Base-by-base conservation (phyloP, 2,888 invertebrate genomes). In the Tetramorium bicarinatum region DNA sequence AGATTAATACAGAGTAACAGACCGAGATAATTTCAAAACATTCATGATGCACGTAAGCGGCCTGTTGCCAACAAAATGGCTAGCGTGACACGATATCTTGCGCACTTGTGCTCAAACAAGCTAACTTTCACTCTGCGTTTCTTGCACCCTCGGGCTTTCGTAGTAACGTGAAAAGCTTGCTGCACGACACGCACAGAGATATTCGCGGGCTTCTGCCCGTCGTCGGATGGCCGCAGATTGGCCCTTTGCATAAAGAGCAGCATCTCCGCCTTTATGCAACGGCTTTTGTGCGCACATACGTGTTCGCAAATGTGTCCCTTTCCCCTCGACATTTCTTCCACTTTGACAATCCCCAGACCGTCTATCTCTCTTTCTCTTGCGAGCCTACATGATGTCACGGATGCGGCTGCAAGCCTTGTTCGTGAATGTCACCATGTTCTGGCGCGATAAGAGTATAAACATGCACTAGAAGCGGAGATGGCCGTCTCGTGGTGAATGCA, bases 251-350 rank as follows among this genome's bases (percentile, higher is more conserved):
- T 81, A 89, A 90, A 87, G 84, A 85, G 87, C 79, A 89, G 88
- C 90, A 88, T 91, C 91, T 89, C 91, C 87, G 79, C 87, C 81
- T 87, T 85, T 86, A 84, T 85, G 88, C 90, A 91, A 89, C 87
- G 89, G 90, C 91, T 91, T 91, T 93, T 92, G 91, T 91, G 86
- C 82, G 86, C 85, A 67, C 84, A 87, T 85, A 82, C 84, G 88
- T 15, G 9, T 88, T 49, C 72, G 52, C 74, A 64, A 79, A 84
- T 84, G 79, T 71, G 75, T 59, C 54, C 75, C 76, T 83, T 62
- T 74, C 72, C 41, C 76, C 77, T 62, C 64, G 74, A 64, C 64
- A 77, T 59, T 67, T 67, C 86, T 83, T 67, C 44, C 64, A 61
- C 69, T 82, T 85, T 38, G 74, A 84, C 79, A 54, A 83, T 67